These are phyloP conservation scores for Drosophila cognata DNA, from an alignment of 2,888 invertebrate species.

Conservation along the genomic window DNA sequence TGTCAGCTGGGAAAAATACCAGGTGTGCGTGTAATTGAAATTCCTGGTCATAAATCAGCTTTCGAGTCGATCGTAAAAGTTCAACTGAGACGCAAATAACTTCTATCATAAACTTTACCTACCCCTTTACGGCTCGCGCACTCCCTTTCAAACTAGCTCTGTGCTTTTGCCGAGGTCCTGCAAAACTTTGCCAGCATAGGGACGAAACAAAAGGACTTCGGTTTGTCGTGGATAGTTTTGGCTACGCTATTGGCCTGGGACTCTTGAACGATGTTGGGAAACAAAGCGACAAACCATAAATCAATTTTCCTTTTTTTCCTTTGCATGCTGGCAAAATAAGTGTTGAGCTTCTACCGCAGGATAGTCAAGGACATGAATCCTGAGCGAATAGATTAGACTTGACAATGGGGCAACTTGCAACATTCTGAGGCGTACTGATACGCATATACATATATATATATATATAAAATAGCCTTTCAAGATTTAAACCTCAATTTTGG, in stretches of 20 bases:
- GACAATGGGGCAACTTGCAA: neutral
- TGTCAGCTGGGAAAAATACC: conserved; percentile 10
- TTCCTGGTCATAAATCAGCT: conserved; percentile 25
- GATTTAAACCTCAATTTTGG: neutral
- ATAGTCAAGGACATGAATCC: conserved; percentile 1
- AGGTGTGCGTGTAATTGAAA: conserved; percentile 35
- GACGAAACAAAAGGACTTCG: neutral
- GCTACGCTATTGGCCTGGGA: neutral
- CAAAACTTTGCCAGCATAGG: conserved; percentile 12
- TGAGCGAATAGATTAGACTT: neutral
- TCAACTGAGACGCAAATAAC: neutral
- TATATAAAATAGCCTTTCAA: neutral
- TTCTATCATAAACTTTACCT: neutral
- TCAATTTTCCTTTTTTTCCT: conserved; percentile 7
- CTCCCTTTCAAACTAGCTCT: neutral
- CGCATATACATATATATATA: neutral
- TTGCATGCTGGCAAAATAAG: neutral
- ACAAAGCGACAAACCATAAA: conserved; percentile 35
- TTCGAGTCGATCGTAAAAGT: conserved; percentile 37
- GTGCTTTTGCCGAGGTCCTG: neutral
- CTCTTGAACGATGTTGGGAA: neutral
- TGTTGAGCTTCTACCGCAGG: neutral
- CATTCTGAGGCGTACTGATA: neutral
- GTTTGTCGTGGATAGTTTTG: neutral
- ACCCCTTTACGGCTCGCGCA: neutral